These are phyloP conservation scores for Ceratitis capitata DNA, from an alignment of 1,140 invertebrate species.

Conservation along the genomic window DNA sequence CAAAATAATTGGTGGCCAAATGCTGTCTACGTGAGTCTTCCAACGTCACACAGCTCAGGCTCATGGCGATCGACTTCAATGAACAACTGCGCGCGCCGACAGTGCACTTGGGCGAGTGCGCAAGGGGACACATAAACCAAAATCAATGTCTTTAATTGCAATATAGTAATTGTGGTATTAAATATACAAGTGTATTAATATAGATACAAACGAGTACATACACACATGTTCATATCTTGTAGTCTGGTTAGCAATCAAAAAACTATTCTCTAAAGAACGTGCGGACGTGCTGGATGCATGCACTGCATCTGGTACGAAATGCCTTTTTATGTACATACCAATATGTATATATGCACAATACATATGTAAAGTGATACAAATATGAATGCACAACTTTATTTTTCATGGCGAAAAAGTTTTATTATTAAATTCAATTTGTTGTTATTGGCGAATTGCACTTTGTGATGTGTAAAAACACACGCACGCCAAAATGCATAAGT, in stretches of 20 bases:
- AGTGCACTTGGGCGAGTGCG: neutral
- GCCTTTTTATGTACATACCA: neutral
- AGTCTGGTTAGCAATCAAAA: neutral
- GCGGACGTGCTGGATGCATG: neutral
- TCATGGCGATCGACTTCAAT: neutral
- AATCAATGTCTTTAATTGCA: neutral
- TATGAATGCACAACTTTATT: neutral
- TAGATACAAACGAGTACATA: neutral
- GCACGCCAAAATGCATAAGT: neutral
- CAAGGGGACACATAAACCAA: neutral
- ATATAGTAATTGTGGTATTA: too few species aligned
- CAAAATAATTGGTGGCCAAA: neutral
- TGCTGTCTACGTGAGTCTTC: slow-evolving; percentile 9
- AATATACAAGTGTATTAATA: too few species aligned
- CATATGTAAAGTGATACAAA: neutral
- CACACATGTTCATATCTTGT: neutral
- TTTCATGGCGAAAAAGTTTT: neutral
- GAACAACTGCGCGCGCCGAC: neutral
- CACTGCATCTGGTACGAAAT: neutral
- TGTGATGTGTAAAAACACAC: neutral
- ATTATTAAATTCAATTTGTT: neutral
- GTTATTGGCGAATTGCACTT: neutral
- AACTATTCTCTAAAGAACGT: neutral
- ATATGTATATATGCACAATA: neutral
- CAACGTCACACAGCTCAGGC: neutral